These are phyloP conservation scores for Nymphalis polychloros DNA, from an alignment of 2,888 invertebrate species.

Conservation along the genomic window DNA sequence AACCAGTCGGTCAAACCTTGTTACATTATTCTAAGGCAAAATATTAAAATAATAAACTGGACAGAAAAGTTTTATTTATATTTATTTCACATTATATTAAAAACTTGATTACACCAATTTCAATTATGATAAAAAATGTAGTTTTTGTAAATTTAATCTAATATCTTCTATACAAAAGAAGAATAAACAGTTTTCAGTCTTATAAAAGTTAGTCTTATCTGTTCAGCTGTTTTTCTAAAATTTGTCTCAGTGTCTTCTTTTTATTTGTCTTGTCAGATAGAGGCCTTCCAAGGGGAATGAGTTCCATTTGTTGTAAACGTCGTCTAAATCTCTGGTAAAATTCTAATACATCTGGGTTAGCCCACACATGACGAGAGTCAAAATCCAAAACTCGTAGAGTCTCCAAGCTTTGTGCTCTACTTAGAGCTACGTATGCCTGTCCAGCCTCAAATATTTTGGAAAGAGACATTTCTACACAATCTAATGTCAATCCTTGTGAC, in stretches of 20 bases:
- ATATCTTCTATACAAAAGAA: background rate
- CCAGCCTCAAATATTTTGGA: slow-evolving; percentile 96
- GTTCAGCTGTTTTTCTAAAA: slow-evolving; percentile 67
- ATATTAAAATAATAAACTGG: background rate
- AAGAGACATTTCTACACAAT: slow-evolving; percentile 97
- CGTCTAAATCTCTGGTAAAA: slow-evolving; percentile 89
- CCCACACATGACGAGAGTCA: slow-evolving; percentile 92
- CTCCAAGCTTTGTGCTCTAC: slow-evolving; percentile 93
- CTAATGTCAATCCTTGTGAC: slow-evolving; percentile 95
- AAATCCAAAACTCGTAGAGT: slow-evolving; percentile 94
- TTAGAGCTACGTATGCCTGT: slow-evolving; percentile 97
- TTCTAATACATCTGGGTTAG: slow-evolving; percentile 90
- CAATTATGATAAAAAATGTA: background rate
- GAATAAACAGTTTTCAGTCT: slow-evolving; percentile 13
- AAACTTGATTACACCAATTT: slow-evolving; percentile 1
- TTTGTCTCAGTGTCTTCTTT: slow-evolving; percentile 67
- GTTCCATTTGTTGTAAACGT: slow-evolving; percentile 83
- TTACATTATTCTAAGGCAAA: background rate
- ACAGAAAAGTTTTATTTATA: slow-evolving; percentile 10
- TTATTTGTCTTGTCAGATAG: slow-evolving; percentile 70
- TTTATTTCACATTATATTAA: background rate
- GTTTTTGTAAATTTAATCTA: background rate
- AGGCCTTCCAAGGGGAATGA: slow-evolving; percentile 83
- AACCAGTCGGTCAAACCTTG: too few relatives aligned
- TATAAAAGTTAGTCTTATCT: slow-evolving; percentile 42